These are phyloP conservation scores for Epinephelus coioides DNA, from an alignment of 2,797 vertebrate species.

Conservation along the genomic window DNA sequence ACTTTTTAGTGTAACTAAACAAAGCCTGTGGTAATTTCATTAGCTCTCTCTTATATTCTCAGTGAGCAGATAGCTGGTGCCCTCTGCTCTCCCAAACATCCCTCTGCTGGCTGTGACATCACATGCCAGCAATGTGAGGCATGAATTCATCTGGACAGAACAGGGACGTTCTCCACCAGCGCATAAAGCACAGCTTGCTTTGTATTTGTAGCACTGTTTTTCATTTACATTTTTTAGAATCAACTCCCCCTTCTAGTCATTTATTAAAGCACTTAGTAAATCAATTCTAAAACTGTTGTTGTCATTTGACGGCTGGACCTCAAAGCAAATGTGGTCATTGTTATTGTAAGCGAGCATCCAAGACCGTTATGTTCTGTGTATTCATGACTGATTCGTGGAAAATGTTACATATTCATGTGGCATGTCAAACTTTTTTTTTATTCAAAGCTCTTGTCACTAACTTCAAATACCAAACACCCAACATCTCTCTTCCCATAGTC, in stretches of 20 bases:
- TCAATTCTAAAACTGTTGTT: slow-evolving; percentile 19
- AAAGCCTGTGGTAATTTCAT: slow-evolving; percentile 70
- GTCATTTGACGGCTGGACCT: slow-evolving; percentile 32
- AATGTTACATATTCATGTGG: slow-evolving; percentile 49
- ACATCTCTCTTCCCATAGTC: slow-evolving; percentile 18
- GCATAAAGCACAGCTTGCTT: slow-evolving; percentile 15
- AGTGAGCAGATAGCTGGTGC: slow-evolving; percentile 25
- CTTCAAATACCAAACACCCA: slow-evolving; percentile 36
- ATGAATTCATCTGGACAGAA: slow-evolving; percentile 37
- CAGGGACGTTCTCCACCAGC: slow-evolving; percentile 9
- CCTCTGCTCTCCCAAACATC: slow-evolving; percentile 23
- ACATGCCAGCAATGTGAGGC: slow-evolving; percentile 59
- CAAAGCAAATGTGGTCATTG: slow-evolving; percentile 48
- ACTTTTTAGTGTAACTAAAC: slow-evolving; percentile 74
- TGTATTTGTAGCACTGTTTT: slow-evolving; percentile 13
- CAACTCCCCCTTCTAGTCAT: background rate
- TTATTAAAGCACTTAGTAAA: slow-evolving; percentile 42
- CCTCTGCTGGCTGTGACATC: slow-evolving; percentile 66
- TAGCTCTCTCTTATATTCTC: slow-evolving; percentile 44
- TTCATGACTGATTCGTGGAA: slow-evolving; percentile 52
- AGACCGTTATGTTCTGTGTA: slow-evolving; percentile 16
- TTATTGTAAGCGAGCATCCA: slow-evolving; percentile 47
- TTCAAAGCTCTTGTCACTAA: slow-evolving; percentile 29
- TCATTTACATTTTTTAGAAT: slow-evolving; percentile 24
- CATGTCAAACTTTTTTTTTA: slow-evolving; percentile 36